Conservation (phyloP, 2,888 invertebrate species). For the Drosophila neotestacea region DNA sequence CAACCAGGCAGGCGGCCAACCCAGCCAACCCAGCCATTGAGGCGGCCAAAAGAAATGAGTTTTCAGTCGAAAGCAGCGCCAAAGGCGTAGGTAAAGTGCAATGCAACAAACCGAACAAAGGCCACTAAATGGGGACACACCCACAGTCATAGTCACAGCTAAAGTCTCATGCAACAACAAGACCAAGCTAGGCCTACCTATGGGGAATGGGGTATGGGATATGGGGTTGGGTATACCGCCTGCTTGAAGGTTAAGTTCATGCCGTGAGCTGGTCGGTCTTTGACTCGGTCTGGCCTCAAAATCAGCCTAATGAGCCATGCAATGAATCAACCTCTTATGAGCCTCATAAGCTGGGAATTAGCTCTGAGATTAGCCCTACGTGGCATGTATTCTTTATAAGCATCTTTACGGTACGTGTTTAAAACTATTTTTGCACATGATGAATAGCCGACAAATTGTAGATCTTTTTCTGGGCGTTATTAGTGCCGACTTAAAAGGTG, state of each 20-base stretch:
- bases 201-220: conserved; percentile 6
- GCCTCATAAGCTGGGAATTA: conserved; percentile 57
- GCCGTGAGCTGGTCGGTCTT: conserved; percentile 55
- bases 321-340: conserved; percentile 52
- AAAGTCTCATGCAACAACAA: conserved; percentile 31
- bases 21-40: conserved; percentile 20
- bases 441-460: conserved; percentile 44
- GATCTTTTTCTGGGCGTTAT: conserved; percentile 12
- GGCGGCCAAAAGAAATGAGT: conserved; percentile 59
- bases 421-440: conserved; percentile 24
- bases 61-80: conserved; percentile 64
- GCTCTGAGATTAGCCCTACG: conserved; percentile 43
- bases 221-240: conserved; percentile 8
- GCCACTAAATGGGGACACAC: conserved; percentile 62
- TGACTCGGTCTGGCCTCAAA: conserved; percentile 48
- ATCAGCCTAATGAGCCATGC: conserved; percentile 57
- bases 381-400: conserved; percentile 15
- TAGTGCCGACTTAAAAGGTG: conserved; percentile 12
- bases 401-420: conserved; percentile 4
- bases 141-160: conserved; percentile 50
- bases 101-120: conserved; percentile 55
- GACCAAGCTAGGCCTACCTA: conserved; percentile 18
- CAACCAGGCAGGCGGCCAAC: conserved; percentile 16
- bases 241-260: conserved; percentile 62
- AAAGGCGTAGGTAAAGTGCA: conserved; percentile 59